These are phyloP conservation scores for Pomatostomus ruficeps DNA, from an alignment of 2,113 vertebrate genomes.

Conservation along the genomic window DNA sequence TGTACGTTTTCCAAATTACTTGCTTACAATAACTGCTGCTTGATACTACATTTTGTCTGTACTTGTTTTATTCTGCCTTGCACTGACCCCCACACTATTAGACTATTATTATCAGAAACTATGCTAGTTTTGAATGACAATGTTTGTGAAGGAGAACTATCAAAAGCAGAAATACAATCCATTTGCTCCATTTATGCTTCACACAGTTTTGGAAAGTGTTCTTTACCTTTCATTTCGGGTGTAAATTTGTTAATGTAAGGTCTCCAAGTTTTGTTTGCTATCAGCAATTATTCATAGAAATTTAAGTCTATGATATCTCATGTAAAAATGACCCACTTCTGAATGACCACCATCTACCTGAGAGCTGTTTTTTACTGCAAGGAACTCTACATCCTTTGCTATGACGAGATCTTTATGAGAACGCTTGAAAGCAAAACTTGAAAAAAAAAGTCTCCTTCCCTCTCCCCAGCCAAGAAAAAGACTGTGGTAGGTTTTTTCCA, in stretches of 20 bases:
- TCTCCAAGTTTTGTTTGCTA: neutral
- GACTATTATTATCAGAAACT: neutral
- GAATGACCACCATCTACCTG: neutral
- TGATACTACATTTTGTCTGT: neutral
- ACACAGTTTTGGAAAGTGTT: neutral
- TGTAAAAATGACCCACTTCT: neutral
- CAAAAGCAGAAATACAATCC: neutral
- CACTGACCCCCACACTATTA: neutral
- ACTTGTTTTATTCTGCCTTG: neutral
- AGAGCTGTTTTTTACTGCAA: neutral
- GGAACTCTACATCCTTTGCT: neutral
- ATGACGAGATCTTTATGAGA: neutral
- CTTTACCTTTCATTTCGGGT: neutral
- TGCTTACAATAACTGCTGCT: neutral
- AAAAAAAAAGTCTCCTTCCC: neutral
- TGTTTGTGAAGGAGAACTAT: neutral
- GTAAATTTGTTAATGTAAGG: neutral
- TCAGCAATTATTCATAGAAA: neutral
- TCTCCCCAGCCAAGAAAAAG: neutral
- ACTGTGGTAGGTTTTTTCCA: neutral
- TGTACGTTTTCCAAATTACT: neutral
- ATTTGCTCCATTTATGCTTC: neutral
- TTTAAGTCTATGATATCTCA: neutral
- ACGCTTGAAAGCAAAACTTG: neutral
- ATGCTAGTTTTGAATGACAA: neutral